phyloP scores from a whole-genome alignment of 2,797 vertebrate species.

The Channa striata region DNA sequence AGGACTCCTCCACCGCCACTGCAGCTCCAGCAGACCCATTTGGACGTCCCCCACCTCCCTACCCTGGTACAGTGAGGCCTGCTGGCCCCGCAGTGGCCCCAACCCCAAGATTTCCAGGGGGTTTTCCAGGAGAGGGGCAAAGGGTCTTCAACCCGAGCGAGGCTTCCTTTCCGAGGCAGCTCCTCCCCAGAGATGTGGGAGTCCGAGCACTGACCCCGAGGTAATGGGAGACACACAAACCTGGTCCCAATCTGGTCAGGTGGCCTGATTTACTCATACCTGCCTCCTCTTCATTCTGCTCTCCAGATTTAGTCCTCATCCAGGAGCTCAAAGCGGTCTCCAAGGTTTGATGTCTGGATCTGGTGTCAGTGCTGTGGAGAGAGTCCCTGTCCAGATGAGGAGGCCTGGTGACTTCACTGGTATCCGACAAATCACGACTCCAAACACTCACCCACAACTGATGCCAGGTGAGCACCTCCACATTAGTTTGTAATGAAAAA shows the following conservation, averaged over 20 bases:
- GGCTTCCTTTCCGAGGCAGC: constrained; percentile 80
- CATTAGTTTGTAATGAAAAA: background rate
- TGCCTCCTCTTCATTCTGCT: background rate
- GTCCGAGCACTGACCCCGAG: constrained; percentile 87
- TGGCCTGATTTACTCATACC: background rate
- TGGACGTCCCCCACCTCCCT: constrained; percentile 93
- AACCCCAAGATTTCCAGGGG: constrained; percentile 39
- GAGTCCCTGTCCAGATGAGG: constrained; percentile 85
- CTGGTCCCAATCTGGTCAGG: background rate
- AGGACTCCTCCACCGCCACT: constrained; percentile 77
- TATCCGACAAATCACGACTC: constrained; percentile 72
- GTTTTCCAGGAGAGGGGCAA: constrained; percentile 67
- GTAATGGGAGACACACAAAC: constrained; percentile 76
- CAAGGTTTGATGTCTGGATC: constrained; percentile 77
- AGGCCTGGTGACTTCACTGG: constrained; percentile 84
- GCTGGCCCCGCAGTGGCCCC: background rate
- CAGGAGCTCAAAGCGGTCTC: constrained; percentile 77
- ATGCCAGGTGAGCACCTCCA: constrained; percentile 57
- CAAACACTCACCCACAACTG: constrained; percentile 38
- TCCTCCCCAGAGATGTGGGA: constrained; percentile 80
- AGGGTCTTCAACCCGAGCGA: constrained; percentile 81
- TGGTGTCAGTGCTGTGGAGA: constrained; percentile 73
- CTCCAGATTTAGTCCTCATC: constrained; percentile 86
- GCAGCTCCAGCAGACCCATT: constrained; percentile 81
- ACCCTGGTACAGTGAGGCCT: constrained; percentile 88